Evolutionary conservation across 2,888 invertebrate genomes (phyloP).

Genomic region (Polydrusus pterygomalis): DNA sequence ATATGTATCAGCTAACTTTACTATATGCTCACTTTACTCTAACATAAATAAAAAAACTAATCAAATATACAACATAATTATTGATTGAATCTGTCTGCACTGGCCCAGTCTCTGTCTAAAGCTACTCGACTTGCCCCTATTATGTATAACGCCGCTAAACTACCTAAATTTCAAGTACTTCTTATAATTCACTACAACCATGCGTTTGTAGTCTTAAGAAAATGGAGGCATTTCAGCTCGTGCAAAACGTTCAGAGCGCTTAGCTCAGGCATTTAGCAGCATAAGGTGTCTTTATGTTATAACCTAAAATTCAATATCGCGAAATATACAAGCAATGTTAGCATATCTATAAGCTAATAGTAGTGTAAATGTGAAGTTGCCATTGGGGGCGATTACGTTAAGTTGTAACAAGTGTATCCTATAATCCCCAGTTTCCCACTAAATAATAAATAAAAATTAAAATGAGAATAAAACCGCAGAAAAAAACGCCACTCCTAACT

Average conservation of each 20-base stretch:
- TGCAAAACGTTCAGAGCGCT: slow-evolving; percentile 30
- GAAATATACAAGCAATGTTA: slow-evolving; percentile 15
- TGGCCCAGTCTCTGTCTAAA: no score
- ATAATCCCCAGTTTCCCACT: neutral
- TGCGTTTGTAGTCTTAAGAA: slow-evolving; percentile 45
- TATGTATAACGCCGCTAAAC: neutral
- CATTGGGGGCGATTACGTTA: neutral
- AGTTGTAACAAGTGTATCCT: neutral
- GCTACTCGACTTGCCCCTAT: no score
- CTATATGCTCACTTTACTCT: no score
- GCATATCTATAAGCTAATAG: neutral
- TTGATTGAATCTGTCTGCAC: no score
- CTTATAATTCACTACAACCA: slow-evolving; percentile 45
- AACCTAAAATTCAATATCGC: slow-evolving; percentile 24
- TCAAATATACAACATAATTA: no score
- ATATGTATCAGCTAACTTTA: no score
- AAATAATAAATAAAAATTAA: no score
- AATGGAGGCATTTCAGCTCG: slow-evolving; percentile 30
- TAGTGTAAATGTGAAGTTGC: slow-evolving; percentile 1
- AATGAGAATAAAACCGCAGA: no score
- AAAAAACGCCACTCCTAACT: no score
- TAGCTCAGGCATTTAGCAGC: slow-evolving; percentile 36
- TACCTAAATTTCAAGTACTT: slow-evolving; percentile 47
- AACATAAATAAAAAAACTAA: no score
- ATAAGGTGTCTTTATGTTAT: slow-evolving; percentile 37